A percentile compares a stretch with the other conserved stretches of the same genome.
These are phyloP conservation scores for Drosophila phalerata DNA, from an alignment of 2,888 invertebrate species.

Conservation along the genomic window DNA sequence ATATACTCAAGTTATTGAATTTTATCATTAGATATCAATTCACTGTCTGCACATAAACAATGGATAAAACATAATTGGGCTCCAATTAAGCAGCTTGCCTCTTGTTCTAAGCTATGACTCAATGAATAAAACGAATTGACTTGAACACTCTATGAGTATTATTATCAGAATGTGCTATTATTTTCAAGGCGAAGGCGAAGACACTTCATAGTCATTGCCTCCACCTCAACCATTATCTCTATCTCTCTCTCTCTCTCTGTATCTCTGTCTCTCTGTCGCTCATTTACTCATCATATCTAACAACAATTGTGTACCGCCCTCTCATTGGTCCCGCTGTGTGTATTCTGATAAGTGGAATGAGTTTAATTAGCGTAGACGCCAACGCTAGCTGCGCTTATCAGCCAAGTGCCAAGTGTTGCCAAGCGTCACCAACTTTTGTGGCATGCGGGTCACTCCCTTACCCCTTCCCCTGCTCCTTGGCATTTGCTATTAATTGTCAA, in stretches of 20 bases:
- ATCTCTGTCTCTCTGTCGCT: neutral
- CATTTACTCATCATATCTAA: slow-evolving; percentile 52
- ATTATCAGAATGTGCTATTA: slow-evolving; percentile 32
- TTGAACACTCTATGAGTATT: slow-evolving; percentile 8
- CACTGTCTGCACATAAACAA: slow-evolving; percentile 14
- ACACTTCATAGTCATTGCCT: slow-evolving; percentile 2
- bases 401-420: slow-evolving; percentile 58
- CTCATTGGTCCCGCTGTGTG: slow-evolving; percentile 54
- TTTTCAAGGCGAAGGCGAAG: slow-evolving; percentile 34
- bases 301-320: slow-evolving; percentile 44
- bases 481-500: slow-evolving; percentile 10
- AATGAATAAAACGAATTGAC: slow-evolving; percentile 18
- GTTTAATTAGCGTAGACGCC: slow-evolving; percentile 70
- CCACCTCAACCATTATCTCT: neutral
- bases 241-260: neutral
- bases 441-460: slow-evolving; percentile 36
- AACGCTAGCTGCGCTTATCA: slow-evolving; percentile 42
- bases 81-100: slow-evolving; percentile 25
- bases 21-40: slow-evolving; percentile 9
- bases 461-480: slow-evolving; percentile 4
- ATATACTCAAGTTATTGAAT: too few relatives aligned
- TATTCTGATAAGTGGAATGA: slow-evolving; percentile 74
- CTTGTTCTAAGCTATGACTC: neutral
- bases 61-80: slow-evolving; percentile 20
- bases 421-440: slow-evolving; percentile 22